A percentile compares a stretch with the other conserved stretches of the same genome.
These are phyloP conservation scores for Psylliodes chrysocephalus DNA, from an alignment of 2,888 invertebrate genomes.

Conservation along the genomic window DNA sequence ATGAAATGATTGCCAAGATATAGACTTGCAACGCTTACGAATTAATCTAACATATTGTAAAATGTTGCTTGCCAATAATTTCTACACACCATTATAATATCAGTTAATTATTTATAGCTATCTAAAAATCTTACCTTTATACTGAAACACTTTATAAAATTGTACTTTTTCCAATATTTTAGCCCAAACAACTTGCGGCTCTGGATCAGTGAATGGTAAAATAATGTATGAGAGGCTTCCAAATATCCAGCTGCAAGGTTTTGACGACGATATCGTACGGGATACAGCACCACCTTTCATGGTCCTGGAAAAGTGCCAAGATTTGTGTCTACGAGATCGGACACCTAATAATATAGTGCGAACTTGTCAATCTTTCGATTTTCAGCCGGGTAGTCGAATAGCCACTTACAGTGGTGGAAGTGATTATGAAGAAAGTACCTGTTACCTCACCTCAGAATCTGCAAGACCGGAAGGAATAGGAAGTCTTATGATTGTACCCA, in stretches of 20 bases:
- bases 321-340: constrained; percentile 82
- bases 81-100: no score
- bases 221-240: constrained; percentile 90
- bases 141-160: no score
- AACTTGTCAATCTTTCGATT: constrained; percentile 89
- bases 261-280: constrained; percentile 87
- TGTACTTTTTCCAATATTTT: no score
- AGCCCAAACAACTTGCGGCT: constrained; percentile 93
- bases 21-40: no score
- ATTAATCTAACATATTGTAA: no score
- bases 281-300: constrained; percentile 87
- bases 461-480: constrained; percentile 90
- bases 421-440: constrained; percentile 89
- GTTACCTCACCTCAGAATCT: constrained; percentile 86
- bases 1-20: no score
- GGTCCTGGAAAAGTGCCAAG: constrained; percentile 87
- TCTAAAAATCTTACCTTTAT: no score
- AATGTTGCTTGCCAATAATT: no score
- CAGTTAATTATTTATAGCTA: no score
- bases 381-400: constrained; percentile 87
- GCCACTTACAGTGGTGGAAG: constrained; percentile 82
- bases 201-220: constrained; percentile 80
- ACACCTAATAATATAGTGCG: constrained; percentile 83
- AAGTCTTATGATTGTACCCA: constrained; percentile 87
- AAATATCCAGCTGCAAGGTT: constrained; percentile 89